Base-by-base conservation (phyloP, 2,113 vertebrate genomes). In the Upupa epops region DNA sequence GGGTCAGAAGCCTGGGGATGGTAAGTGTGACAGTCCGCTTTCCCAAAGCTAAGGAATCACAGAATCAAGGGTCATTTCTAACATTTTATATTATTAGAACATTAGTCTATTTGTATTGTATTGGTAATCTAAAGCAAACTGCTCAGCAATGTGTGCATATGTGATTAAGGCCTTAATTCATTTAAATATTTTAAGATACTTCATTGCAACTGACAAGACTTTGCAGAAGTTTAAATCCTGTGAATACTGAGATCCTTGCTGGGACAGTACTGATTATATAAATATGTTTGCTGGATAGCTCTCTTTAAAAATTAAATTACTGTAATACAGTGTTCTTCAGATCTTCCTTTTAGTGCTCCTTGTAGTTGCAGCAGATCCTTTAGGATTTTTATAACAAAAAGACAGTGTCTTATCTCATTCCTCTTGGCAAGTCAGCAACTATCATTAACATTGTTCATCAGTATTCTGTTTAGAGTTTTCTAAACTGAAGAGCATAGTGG, bases 381-480 rank as follows among this genome's bases (percentile, higher is more conserved):
- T 85, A 72, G 82, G 87, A 84, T 34, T 86, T 77, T 96, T 95
- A 79, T 91, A 91, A 86, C 59, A 96, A 94, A 97, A 96, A 56
- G 70, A 20, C 48, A 45, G 82, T 52, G 89, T 90, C 93, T 90
- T 95, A 74, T 48, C 61, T 90, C 13, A 88, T 96, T 86, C 93
- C 86, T 95, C 93, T 96, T 95, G 96, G 86, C 88, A 96, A 91
- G 83, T 91, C 93, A 79, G 90, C 76, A 92, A 91, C 70, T 83
- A 61, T 96, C 92, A 94, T 97, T 96, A 97, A 91, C 76, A 83
- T 97, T 96, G 97, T 97, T 90, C 90, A 95, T 97, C 93, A 94
- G 86, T 95, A 95, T 95, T 95, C 92, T 91, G 87, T 96, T 96
- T 97, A 96, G 91, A 73, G 74, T 96, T 97, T 97, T 96, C 86